phyloP scores from a whole-genome alignment of 2,888 invertebrate species.

The Noctua janthina region DNA sequence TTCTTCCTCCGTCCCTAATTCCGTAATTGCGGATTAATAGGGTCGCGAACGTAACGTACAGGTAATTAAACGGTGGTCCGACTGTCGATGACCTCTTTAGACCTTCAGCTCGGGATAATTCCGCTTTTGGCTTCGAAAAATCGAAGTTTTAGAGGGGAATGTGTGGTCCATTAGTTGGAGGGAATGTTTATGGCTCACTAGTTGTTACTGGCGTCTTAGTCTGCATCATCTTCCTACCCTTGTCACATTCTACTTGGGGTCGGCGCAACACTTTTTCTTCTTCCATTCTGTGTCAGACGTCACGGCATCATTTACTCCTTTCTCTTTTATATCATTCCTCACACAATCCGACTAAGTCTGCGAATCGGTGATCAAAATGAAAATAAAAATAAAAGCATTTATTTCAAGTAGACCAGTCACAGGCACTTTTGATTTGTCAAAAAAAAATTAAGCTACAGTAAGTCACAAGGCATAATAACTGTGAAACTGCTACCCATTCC shows the following conservation, averaged over 20 bases:
- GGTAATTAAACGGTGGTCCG: slow-evolving; percentile 69
- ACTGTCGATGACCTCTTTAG: slow-evolving; percentile 66
- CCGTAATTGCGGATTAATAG: slow-evolving; percentile 72
- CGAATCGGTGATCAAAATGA: not conserved
- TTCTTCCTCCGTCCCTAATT: slow-evolving; percentile 61
- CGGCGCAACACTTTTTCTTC: too few species aligned
- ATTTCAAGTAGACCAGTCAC: not conserved
- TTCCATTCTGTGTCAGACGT: too few species aligned
- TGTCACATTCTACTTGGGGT: too few species aligned
- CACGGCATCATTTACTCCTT: too few species aligned
- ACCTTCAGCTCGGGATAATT: slow-evolving; percentile 54
- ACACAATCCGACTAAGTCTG: too few species aligned
- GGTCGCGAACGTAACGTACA: slow-evolving; percentile 68
- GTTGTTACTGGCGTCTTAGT: not conserved
- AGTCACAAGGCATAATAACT: too few species aligned
- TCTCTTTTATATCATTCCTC: too few species aligned
- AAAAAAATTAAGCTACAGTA: too few species aligned
- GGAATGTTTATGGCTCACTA: not conserved
- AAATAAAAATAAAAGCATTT: not conserved
- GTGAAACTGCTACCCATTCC: too few species aligned
- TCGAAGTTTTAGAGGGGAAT: slow-evolving; percentile 38
- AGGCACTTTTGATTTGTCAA: too few species aligned
- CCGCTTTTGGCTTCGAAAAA: slow-evolving; percentile 50
- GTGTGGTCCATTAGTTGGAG: not conserved
- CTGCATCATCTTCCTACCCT: not conserved